Conservation (phyloP, 2,888 invertebrate genomes). For the Phragmatobia fuliginosa region DNA sequence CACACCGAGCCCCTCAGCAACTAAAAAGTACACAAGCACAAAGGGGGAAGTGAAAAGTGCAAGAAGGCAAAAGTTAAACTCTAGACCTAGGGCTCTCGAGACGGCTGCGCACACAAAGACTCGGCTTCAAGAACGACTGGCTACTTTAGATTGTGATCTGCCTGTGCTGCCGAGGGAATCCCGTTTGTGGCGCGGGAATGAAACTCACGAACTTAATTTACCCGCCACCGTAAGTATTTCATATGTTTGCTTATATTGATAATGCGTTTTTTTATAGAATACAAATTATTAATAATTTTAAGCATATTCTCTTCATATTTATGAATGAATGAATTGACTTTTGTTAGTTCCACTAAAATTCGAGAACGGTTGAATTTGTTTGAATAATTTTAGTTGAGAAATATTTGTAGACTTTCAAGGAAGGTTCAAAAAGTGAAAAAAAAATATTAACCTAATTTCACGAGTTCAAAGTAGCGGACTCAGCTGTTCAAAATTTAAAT, state of each 20-base stretch:
- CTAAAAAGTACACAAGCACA: constrained; percentile 72
- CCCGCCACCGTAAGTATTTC: constrained; percentile 87
- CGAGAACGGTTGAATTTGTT: too few relatives aligned
- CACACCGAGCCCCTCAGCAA: constrained; percentile 66
- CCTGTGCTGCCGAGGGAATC: constrained; percentile 89
- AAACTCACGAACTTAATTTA: constrained; percentile 89
- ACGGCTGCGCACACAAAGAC: constrained; percentile 73
- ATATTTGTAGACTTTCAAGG: too few relatives aligned
- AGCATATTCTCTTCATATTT: too few relatives aligned
- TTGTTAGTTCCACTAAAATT: too few relatives aligned
- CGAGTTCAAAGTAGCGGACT: too few relatives aligned
- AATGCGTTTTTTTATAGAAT: not conserved
- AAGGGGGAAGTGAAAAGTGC: constrained; percentile 77
- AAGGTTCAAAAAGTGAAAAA: too few relatives aligned
- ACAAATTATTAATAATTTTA: too few relatives aligned
- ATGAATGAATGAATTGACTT: too few relatives aligned
- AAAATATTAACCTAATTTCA: too few relatives aligned
- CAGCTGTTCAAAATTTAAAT: too few relatives aligned
- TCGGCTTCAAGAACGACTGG: constrained; percentile 88
- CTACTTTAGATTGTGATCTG: constrained; percentile 89
- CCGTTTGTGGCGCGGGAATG: constrained; percentile 90
- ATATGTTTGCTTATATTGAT: not conserved
- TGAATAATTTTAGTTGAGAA: too few relatives aligned
- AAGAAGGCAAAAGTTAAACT: constrained; percentile 79
- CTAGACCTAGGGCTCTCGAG: constrained; percentile 72